Conservation (phyloP, 1,140 invertebrate genomes). For the Lordiphosa collinella region DNA sequence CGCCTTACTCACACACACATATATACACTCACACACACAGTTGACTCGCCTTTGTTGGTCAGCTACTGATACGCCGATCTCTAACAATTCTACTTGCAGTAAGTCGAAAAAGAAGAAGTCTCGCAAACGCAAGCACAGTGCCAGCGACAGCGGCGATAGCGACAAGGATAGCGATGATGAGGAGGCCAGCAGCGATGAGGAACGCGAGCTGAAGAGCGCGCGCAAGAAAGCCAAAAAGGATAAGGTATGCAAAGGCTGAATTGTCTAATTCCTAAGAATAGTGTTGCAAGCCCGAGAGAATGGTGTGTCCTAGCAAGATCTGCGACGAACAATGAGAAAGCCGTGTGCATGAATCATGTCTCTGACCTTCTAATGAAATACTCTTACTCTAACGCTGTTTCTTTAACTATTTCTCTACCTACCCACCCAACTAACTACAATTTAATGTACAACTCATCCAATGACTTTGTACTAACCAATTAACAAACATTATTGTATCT, state of each 20-base stretch:
- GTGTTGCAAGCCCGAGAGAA: neutral
- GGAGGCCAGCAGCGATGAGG: conserved; percentile 79
- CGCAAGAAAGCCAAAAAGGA: conserved; percentile 81
- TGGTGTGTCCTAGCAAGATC: too few relatives aligned
- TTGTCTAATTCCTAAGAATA: too few relatives aligned
- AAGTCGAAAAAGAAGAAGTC: conserved; percentile 82
- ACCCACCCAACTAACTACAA: conserved; percentile 12
- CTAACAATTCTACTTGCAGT: conserved; percentile 68
- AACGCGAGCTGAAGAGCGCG: conserved; percentile 69
- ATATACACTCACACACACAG: neutral
- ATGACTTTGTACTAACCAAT: conserved; percentile 10
- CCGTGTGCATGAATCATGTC: conserved; percentile 9
- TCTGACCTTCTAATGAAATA: too few relatives aligned
- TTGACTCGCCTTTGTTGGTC: too few relatives aligned
- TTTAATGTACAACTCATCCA: conserved; percentile 35
- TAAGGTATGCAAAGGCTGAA: conserved; percentile 80
- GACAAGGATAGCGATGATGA: conserved; percentile 79
- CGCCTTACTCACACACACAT: neutral
- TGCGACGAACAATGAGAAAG: neutral
- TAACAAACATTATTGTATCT: conserved; percentile 25
- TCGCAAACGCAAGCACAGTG: conserved; percentile 78
- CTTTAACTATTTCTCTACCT: conserved; percentile 31
- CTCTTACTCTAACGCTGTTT: conserved; percentile 17
- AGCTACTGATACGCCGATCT: conserved; percentile 7
- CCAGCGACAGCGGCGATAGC: conserved; percentile 70